phyloP scores from a whole-genome alignment of 2,888 invertebrate species.

The Tenodera sinensis region DNA sequence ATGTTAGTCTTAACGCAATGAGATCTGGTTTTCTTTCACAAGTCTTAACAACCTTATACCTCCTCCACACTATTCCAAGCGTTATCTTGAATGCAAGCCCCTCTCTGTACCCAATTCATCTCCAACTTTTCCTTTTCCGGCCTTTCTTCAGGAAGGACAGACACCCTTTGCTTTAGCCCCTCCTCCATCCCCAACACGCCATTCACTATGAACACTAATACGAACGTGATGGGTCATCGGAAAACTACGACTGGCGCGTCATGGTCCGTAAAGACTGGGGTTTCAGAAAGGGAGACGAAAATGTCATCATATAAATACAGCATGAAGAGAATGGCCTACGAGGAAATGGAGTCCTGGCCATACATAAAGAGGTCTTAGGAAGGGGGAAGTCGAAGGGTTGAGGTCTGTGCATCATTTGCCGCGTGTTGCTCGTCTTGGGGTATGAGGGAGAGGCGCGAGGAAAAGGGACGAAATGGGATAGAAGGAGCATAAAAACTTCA shows the following conservation, averaged over 20 bases:
- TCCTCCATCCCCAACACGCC: background rate
- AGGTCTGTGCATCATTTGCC: background rate
- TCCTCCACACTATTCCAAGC: background rate
- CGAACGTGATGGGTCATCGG: background rate
- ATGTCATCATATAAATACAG: constrained; percentile 24
- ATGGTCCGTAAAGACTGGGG: background rate
- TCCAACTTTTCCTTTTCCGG: background rate
- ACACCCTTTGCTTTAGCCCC: background rate
- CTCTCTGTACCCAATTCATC: background rate
- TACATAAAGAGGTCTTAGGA: constrained; percentile 1
- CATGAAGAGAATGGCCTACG: constrained; percentile 19
- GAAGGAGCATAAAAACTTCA: constrained; percentile 10
- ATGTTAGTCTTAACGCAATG: background rate
- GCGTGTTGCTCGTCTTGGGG: background rate
- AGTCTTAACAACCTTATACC: background rate
- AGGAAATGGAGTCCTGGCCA: background rate
- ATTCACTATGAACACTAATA: background rate
- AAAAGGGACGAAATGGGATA: background rate
- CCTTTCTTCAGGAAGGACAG: background rate
- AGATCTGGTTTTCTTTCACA: background rate
- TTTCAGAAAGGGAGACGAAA: background rate
- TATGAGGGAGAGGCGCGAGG: background rate
- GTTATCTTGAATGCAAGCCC: background rate
- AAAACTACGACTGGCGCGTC: background rate
- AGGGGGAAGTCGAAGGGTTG: background rate